Conservation (phyloP, 2,888 invertebrate genomes). For the Smittia sp. region DNA sequence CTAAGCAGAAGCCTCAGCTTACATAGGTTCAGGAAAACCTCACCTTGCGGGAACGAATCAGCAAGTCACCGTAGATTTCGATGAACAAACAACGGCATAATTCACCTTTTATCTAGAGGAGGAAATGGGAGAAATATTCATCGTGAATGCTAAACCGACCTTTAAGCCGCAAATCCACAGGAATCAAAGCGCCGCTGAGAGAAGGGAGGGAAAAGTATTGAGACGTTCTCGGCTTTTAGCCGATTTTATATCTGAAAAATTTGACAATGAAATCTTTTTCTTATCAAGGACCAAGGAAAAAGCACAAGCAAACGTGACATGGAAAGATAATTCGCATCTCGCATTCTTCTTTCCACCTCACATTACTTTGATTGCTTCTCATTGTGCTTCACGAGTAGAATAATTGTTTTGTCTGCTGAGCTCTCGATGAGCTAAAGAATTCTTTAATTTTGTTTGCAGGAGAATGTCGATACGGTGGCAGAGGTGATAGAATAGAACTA, state of each 20-base stretch:
- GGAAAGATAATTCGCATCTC: background rate
- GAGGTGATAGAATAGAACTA: too few species aligned
- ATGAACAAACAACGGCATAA: background rate
- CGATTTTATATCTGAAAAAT: background rate
- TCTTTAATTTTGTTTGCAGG: too few species aligned
- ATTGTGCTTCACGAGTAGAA: background rate
- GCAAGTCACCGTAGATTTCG: background rate
- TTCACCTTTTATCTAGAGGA: background rate
- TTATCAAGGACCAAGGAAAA: background rate
- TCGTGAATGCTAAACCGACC: background rate
- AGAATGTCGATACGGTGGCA: too few species aligned
- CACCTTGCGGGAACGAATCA: too few species aligned
- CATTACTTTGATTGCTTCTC: background rate
- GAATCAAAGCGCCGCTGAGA: background rate
- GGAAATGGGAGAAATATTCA: background rate
- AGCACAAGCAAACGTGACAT: background rate
- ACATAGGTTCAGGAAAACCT: too few species aligned
- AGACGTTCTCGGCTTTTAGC: too few species aligned
- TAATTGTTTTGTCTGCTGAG: background rate
- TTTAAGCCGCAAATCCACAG: background rate
- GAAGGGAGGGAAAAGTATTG: background rate
- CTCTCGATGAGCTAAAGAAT: too few species aligned
- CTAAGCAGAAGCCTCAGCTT: too few species aligned
- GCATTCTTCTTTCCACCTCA: background rate
- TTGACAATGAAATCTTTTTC: constrained; percentile 8